Conservation (phyloP, 2,888 invertebrate genomes). For the Blera fallax region DNA sequence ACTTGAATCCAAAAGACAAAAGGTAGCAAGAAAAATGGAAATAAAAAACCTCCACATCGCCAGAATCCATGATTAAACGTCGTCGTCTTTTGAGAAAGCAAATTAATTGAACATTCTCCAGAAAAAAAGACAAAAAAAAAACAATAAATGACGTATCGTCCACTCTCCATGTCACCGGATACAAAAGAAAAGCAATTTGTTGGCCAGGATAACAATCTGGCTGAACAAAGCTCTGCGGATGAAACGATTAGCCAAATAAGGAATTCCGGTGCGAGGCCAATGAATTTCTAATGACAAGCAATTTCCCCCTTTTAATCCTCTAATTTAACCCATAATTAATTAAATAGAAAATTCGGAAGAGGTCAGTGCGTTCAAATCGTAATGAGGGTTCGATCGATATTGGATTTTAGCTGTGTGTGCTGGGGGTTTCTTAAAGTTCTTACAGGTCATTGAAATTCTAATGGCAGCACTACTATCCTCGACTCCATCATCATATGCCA, state of each 20-base stretch:
- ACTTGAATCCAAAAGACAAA: constrained; percentile 35
- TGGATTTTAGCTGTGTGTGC: background rate
- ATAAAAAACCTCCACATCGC: background rate
- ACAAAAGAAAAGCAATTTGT: constrained; percentile 55
- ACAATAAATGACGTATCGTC: constrained; percentile 28
- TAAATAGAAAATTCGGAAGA: constrained; percentile 20
- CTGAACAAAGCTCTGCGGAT: constrained; percentile 40
- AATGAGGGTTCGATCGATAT: constrained; percentile 47
- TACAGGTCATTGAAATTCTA: constrained; percentile 25
- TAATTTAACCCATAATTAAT: constrained; percentile 59
- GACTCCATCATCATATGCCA: constrained; percentile 30
- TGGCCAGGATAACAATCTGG: constrained; percentile 47
- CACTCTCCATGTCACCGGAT: constrained; percentile 48
- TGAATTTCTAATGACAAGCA: constrained; percentile 50
- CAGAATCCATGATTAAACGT: constrained; percentile 43
- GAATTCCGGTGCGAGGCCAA: constrained; percentile 28
- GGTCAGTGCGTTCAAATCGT: constrained; percentile 38
- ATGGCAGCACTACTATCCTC: constrained; percentile 4
- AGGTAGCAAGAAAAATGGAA: background rate
- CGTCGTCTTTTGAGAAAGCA: constrained; percentile 30
- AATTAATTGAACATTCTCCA: constrained; percentile 53
- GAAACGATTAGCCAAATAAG: constrained; percentile 54
- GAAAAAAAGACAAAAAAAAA: background rate
- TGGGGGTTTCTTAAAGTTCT: background rate
- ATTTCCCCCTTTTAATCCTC: constrained; percentile 51